Percentiles rank a stretch among this genome's conserved stretches.
These are phyloP conservation scores for Troides oblongomaculatus DNA, from an alignment of 2,888 invertebrate species.

Conservation along the genomic window DNA sequence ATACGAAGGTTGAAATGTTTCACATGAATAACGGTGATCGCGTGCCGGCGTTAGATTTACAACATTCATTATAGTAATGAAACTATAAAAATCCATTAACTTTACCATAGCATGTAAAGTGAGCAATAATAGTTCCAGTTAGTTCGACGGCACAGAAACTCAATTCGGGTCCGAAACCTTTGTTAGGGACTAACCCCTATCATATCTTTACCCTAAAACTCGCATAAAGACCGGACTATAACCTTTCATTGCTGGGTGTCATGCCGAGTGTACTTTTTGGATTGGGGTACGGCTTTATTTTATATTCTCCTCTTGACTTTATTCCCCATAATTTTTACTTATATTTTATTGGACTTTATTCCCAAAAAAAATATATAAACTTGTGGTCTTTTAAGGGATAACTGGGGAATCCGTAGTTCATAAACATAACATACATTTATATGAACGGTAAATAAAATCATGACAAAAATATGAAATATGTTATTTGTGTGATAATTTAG, in stretches of 20 bases:
- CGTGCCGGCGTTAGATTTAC: conserved; percentile 7
- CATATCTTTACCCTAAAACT: conserved; percentile 21
- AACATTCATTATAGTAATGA: conserved; percentile 24
- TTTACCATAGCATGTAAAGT: conserved; percentile 30
- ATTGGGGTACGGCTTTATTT: conserved; percentile 11
- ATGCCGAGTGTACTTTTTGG: conserved; percentile 13
- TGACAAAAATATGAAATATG: no score
- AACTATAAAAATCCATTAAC: conserved; percentile 34
- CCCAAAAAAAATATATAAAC: no score
- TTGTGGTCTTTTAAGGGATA: no score
- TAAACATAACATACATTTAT: no score
- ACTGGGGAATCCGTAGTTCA: no score
- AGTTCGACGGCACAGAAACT: conserved; percentile 12
- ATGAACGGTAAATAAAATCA: no score
- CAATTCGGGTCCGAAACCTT: conserved; percentile 16
- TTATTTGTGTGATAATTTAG: no score
- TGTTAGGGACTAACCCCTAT: conserved; percentile 20
- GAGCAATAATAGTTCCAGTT: conserved; percentile 30
- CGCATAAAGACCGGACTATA: conserved; percentile 10
- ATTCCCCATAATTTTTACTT: no score
- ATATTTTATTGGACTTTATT: no score
- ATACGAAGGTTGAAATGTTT: neutral
- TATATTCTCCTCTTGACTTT: no score
- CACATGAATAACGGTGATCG: conserved; percentile 1
- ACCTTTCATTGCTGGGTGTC: conserved; percentile 14